Base-by-base conservation (phyloP, 2,797 vertebrate genomes). In the Mormyrus hasselquistii region DNA sequence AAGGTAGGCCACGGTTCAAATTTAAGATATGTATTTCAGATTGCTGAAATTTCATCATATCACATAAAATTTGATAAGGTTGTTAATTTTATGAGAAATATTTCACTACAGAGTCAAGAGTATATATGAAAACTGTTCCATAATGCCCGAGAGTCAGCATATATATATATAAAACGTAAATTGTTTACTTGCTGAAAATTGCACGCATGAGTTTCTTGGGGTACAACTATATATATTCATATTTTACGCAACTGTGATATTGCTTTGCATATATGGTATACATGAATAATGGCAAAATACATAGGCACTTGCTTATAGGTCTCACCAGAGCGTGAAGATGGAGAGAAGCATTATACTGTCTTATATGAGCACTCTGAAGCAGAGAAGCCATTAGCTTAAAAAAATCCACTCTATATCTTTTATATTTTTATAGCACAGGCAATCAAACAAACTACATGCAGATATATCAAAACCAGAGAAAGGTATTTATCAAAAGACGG, bases 321-420 rank as follows among this genome's bases (percentile, higher is more conserved):
- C 49, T 49, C 53, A 88, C 82, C 50, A 83, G 89, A 53, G 55
- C 91, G 82, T 87, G 41, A 25, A 69, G 73, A 84, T 57, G 85
- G 85, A 90, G 91, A 90, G 88, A 59, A 92, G 90, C 90, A 73
- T 19, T 49, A 87, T 53, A 8, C 79, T 38, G 84, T 89, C 90
- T 90, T 91, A 88, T 91, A 92, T 93, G 89, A 88, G 90, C 87
- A 86, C 90, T 52, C 69, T 59, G 19, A 29, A 87, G 90, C 90
- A 89, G 90, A 90, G 76, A 86, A 85, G 89, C 89, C 82, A 38
- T 29, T 25, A 90, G 89, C 91, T 92, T 90, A 49, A 86, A 88
- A 89, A 92, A 91, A 94, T 91, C 92, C 93, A 95, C 41, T 85
- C 52, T 79, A 89, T 87, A 89, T 88, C 90, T 92, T 89, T 90